Base-by-base conservation (phyloP, 2,888 invertebrate genomes). In the Hyposoter dolosus region DNA sequence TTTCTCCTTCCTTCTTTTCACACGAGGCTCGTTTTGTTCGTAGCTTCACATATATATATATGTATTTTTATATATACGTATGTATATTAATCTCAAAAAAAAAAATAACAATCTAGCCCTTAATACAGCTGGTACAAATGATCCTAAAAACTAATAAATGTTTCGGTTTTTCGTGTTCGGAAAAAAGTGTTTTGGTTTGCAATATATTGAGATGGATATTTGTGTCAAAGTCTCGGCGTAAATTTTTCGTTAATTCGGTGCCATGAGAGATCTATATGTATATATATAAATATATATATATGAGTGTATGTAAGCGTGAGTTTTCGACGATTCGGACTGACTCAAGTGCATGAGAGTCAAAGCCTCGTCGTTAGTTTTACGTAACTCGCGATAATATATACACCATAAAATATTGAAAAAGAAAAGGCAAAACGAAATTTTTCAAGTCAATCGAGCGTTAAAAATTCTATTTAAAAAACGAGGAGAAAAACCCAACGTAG, bases 61-160 rank as follows among this genome's bases (percentile, higher is more conserved):
- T 50, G 65, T 53, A 40, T 40, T 40, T 40, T 40, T 40, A 40
- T 40, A 40, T 40, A 40, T 40, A 40, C 40, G 40, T 77, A 83
- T 65, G 74, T 79, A 80, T 72, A 68, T 72, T 40, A 72, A 40
- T 53, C 50, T 71, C 65, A 53, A 85, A 85, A 80, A 72, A 47
- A 85, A 72, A 32, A 63, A 77, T 76, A 83, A 72, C 90, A 91
- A 91, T 91, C 89, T 91, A 89, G 91, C 91, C 90, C 91, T 93
- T 92, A 93, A 91, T 93, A 93, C 93, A 93, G 93, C 92, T 93
- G 92, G 93, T 93, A 93, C 93, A 93, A 93, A 93, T 93, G 90
- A 91, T 93, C 92, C 92, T 93, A 93, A 90, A 87, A 91, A 90
- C 92, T 92, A 93, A 50, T 28, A 82, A 90, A 68, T 82, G 88